Evolutionary conservation across 1,140 invertebrate genomes (phyloP).

Genomic region (Micrasema longulum): DNA sequence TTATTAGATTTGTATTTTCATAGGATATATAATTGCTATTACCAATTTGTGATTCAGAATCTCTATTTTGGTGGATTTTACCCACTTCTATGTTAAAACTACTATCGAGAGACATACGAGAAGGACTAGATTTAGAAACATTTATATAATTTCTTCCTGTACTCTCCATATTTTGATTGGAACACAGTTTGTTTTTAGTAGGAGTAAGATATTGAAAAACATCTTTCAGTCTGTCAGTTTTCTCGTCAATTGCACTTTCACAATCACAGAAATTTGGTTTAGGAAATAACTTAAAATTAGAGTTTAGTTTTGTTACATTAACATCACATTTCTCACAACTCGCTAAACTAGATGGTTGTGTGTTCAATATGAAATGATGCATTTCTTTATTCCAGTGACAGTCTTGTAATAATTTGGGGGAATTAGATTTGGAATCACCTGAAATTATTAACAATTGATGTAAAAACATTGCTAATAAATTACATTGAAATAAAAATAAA

Average conservation of each 20-base stretch:
- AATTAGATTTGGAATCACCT: constrained; percentile 36
- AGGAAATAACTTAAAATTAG: constrained; percentile 18
- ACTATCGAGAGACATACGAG: constrained; percentile 64
- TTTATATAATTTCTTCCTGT: neutral
- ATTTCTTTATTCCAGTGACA: constrained; percentile 25
- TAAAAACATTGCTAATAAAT: neutral
- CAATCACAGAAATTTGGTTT: constrained; percentile 38
- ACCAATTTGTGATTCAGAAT: too few relatives aligned
- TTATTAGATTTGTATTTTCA: neutral
- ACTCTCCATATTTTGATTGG: too few relatives aligned
- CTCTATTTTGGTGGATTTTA: neutral
- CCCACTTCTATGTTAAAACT: constrained; percentile 60
- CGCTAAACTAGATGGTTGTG: neutral
- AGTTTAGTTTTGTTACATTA: constrained; percentile 5
- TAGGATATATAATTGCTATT: too few relatives aligned
- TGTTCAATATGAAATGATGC: constrained; percentile 22
- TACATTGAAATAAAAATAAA: constrained; percentile 8
- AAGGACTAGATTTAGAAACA: constrained; percentile 55
- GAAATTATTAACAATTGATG: neutral
- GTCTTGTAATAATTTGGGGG: neutral
- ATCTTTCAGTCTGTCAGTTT: constrained; percentile 39
- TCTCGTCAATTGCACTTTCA: constrained; percentile 38
- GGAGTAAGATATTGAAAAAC: constrained; percentile 46
- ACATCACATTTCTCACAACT: constrained; percentile 1
- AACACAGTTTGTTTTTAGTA: constrained; percentile 39